A percentile compares a stretch with the other conserved stretches of the same genome.
Conservation (phyloP, 2,113 vertebrate genomes). For the Neopipo cinnamomea region DNA sequence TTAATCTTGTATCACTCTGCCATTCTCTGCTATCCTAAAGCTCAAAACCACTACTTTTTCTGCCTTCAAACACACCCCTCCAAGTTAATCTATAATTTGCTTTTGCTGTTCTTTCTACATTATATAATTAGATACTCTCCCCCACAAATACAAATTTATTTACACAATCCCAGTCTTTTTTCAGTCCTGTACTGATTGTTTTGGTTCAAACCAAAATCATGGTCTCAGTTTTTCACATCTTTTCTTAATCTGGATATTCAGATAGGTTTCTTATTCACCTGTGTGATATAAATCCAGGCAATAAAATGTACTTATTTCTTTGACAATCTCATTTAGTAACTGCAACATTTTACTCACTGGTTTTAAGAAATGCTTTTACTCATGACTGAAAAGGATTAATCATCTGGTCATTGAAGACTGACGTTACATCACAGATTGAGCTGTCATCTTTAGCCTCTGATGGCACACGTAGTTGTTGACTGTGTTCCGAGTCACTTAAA, state of each 20-base stretch:
- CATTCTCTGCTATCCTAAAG: neutral
- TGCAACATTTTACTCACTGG: neutral
- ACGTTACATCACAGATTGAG: neutral
- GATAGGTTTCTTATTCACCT: neutral
- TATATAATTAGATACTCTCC: neutral
- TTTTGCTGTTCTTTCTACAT: neutral
- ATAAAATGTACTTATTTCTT: neutral
- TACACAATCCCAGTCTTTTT: neutral
- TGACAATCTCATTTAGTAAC: neutral
- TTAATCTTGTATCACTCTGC: neutral
- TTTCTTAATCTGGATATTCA: neutral
- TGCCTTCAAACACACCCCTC: neutral
- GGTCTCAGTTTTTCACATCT: neutral
- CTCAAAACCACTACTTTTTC: neutral
- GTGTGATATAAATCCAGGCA: neutral
- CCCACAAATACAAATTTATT: neutral
- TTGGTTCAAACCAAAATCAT: neutral
- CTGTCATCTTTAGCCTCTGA: neutral
- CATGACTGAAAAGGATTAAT: neutral
- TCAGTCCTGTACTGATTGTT: neutral
- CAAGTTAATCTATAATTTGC: neutral
- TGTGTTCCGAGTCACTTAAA: neutral
- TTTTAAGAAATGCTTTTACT: neutral
- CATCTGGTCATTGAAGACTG: neutral
- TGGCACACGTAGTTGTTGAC: neutral